Base-by-base conservation (phyloP, 2,888 invertebrate genomes). In the Nudaria mundana region DNA sequence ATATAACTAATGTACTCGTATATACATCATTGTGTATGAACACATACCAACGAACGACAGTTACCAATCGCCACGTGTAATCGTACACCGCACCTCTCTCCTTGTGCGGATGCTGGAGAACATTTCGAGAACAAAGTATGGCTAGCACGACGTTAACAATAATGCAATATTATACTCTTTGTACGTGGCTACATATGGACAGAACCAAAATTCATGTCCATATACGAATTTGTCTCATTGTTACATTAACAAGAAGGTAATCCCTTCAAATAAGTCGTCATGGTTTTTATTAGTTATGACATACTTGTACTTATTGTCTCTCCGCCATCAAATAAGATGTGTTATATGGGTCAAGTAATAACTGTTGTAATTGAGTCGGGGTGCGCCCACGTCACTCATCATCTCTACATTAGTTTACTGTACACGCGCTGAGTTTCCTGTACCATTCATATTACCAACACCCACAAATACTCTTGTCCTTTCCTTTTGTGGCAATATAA, bases 301-400 rank as follows among this genome's bases (percentile, higher is more conserved):
- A n/a, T n/a, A n/a, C n/a, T n/a, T n/a, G n/a, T n/a, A n/a, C n/a
- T n/a, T n/a, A n/a, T n/a, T n/a, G n/a, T n/a, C n/a, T n/a, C n/a
- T n/a, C n/a, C n/a, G n/a, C n/a, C n/a, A n/a, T n/a, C n/a, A n/a
- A n/a, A n/a, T n/a, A n/a, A n/a, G n/a, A n/a, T 41, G 56, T 57
- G 53, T 57, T 62, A 48, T 59, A 55, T 56, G 58, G 56, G 44
- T 62, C 49, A 52, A 55, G 51, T 43, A 43, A 40, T 30, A 64
- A 69, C 66, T 71, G 74, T 52, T 56, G 79, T 68, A 68, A 75
- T 64, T 59, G 56, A 57, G 76, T 71, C 81, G 80, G 83, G 83
- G 81, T 77, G 81, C 82, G 78, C 86, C 85, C 78, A 84, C 85
- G 74, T 77, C 53, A 70, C 71, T 82, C 81, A 86, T 82, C 81